Evolutionary conservation across 2,797 vertebrate species (phyloP).

Genomic region (Rhinogobio ventralis): DNA sequence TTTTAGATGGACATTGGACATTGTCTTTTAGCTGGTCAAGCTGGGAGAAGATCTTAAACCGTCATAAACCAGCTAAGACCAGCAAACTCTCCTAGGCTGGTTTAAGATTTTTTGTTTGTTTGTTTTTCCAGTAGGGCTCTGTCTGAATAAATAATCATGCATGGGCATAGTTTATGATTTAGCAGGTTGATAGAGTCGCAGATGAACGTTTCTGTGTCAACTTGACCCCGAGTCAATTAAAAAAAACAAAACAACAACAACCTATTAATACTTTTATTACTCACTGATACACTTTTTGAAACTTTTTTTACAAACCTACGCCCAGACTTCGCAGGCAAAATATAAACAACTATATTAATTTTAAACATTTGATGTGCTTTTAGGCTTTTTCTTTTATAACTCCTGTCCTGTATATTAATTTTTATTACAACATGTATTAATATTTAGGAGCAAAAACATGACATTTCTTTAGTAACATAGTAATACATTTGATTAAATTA

Average conservation of each 20-base stretch:
- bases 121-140: neutral
- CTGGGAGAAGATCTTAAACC: neutral
- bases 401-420: rapidly evolving
- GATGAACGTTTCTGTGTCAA: neutral
- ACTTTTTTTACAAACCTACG: neutral
- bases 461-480: neutral
- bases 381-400: neutral
- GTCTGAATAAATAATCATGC: neutral
- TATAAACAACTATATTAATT: no score
- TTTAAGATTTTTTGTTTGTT: neutral
- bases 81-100: neutral
- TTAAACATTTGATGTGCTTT: neutral
- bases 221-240: neutral
- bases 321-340: neutral
- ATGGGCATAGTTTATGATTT: neutral
- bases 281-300: neutral
- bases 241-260: no score
- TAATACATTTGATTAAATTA: neutral
- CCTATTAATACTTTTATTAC: no score
- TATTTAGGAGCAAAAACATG: neutral
- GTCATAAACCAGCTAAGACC: neutral
- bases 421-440: neutral
- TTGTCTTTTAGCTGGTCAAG: neutral
- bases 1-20: neutral
- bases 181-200: neutral